Conservation (phyloP, 2,113 vertebrate genomes). For the Zosterops hypoxanthus region DNA sequence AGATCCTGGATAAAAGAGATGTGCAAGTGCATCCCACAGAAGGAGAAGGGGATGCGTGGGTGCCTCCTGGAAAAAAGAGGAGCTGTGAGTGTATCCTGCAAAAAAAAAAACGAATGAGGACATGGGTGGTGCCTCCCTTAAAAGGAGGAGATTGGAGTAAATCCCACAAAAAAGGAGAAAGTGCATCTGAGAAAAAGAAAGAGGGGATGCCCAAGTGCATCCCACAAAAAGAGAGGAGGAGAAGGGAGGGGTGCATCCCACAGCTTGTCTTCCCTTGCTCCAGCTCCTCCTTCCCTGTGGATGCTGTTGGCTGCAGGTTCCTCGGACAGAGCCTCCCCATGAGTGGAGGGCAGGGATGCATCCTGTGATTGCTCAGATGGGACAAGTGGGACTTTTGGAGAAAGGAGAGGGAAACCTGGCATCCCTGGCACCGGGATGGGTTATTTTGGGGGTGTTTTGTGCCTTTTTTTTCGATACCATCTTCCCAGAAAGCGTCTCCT, state of each 20-base stretch:
- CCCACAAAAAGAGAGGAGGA: background rate
- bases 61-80: background rate
- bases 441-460: background rate
- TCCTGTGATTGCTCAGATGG: accelerated
- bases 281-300: background rate
- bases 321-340: background rate
- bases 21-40: background rate
- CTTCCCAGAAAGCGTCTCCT: accelerated
- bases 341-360: background rate
- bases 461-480: background rate
- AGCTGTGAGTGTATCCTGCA: accelerated
- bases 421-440: accelerated
- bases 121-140: background rate
- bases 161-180: background rate
- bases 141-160: background rate
- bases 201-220: background rate
- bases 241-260: background rate
- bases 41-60: background rate
- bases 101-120: background rate
- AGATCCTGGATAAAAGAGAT: background rate
- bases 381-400: background rate
- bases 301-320: background rate
- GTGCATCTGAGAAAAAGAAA: background rate
- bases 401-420: background rate
- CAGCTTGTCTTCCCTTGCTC: background rate